A percentile compares a stretch with the other conserved stretches of the same genome.
Conservation (phyloP, 1,140 invertebrate genomes). For the Cydia pomonella region DNA sequence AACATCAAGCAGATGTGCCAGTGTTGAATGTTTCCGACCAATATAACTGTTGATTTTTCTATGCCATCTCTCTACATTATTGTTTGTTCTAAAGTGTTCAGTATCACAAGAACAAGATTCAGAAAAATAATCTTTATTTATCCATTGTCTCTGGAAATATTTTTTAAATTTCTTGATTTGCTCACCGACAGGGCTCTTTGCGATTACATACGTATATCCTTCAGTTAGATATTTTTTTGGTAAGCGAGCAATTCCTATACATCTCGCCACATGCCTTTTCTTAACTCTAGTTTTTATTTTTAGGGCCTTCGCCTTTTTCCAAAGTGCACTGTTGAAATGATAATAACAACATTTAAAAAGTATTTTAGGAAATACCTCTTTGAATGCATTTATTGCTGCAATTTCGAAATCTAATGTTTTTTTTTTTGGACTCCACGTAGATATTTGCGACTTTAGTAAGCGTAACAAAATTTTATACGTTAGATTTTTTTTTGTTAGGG, state of each 20-base stretch:
- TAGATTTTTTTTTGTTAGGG: too few relatives aligned
- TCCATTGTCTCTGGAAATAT: constrained; percentile 33
- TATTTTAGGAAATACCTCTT: too few relatives aligned
- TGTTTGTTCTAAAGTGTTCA: constrained; percentile 32
- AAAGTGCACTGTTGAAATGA: too few relatives aligned
- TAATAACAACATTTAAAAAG: too few relatives aligned
- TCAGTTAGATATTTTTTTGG: constrained; percentile 12
- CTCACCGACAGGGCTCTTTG: constrained; percentile 16
- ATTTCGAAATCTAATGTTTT: too few relatives aligned
- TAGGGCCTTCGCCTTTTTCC: too few relatives aligned
- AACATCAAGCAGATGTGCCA: constrained; percentile 29
- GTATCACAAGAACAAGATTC: constrained; percentile 29
- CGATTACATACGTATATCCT: constrained; percentile 32
- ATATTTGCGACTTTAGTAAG: too few relatives aligned
- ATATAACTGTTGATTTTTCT: constrained; percentile 31
- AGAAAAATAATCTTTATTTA: constrained; percentile 24
- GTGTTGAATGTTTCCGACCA: constrained; percentile 3
- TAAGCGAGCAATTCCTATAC: constrained; percentile 30
- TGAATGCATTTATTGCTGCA: too few relatives aligned
- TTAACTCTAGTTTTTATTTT: too few relatives aligned
- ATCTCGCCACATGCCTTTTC: too few relatives aligned
- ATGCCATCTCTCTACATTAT: constrained; percentile 35
- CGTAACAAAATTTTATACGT: too few relatives aligned
- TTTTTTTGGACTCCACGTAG: too few relatives aligned
- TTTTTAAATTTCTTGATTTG: constrained; percentile 33